Conservation (phyloP, 1,140 invertebrate species). For the Caenorhabditis remanei region DNA sequence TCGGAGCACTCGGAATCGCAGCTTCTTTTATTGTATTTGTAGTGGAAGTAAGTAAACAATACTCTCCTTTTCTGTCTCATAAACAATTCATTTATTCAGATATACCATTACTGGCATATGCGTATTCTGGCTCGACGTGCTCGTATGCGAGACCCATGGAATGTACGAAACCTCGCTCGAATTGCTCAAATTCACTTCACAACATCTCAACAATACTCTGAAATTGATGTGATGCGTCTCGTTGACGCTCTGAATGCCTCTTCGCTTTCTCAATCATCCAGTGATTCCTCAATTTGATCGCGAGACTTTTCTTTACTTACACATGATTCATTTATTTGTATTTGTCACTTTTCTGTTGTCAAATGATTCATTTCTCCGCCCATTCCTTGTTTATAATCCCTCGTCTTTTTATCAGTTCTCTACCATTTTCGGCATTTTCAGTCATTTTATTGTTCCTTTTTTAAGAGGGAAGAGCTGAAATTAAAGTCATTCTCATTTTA, state of each 20-base stretch:
- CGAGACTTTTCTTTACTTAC: background rate
- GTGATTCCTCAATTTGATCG: background rate
- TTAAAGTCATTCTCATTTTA: background rate
- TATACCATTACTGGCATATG: conserved; percentile 57
- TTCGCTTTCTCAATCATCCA: conserved; percentile 1
- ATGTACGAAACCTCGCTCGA: conserved; percentile 35
- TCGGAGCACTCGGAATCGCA: conserved; percentile 17
- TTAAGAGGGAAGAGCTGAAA: background rate
- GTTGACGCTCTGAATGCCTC: conserved; percentile 22
- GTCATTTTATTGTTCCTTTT: background rate
- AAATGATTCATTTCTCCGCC: conserved; percentile 9
- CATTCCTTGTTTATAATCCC: background rate
- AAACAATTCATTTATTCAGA: background rate
- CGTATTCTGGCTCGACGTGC: conserved; percentile 19
- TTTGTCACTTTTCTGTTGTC: conserved; percentile 23
- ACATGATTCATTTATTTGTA: conserved; percentile 39
- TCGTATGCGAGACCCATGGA: conserved; percentile 37
- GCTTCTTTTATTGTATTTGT: conserved; percentile 36
- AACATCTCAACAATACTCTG: conserved; percentile 26
- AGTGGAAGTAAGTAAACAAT: conserved; percentile 21
- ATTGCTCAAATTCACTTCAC: conserved; percentile 62
- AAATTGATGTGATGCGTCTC: conserved; percentile 45
- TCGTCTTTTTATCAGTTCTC: conserved; percentile 7
- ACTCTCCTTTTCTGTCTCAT: background rate
- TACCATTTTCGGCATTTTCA: background rate